These are phyloP conservation scores for Gymnoscelis rufifasciata DNA, from an alignment of 2,888 invertebrate species.

Conservation along the genomic window DNA sequence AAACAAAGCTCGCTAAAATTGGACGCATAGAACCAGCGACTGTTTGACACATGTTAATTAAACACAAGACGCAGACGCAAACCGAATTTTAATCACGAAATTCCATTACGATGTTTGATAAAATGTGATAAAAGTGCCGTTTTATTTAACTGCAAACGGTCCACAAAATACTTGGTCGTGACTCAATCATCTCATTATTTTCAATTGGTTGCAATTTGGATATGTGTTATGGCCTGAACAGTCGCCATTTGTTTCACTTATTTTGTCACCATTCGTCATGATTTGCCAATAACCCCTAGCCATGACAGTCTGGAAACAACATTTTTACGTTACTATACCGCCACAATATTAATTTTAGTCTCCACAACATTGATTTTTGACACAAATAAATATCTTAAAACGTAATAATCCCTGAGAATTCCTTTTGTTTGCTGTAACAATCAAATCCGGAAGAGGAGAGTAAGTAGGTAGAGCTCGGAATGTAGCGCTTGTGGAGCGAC, in stretches of 20 bases:
- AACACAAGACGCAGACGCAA: conserved; percentile 12
- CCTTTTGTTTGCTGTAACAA: conserved; percentile 48
- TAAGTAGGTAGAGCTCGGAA: conserved; percentile 50
- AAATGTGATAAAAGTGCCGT: conserved; percentile 3
- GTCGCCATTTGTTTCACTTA: conserved; percentile 50
- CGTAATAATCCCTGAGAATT: conserved; percentile 27
- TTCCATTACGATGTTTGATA: conserved; percentile 3
- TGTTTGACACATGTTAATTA: conserved; percentile 63
- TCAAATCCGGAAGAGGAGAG: conserved; percentile 59
- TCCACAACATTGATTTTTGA: no score
- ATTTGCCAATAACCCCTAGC: not conserved
- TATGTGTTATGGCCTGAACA: conserved; percentile 23
- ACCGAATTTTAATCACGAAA: conserved; percentile 12
- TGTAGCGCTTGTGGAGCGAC: conserved; percentile 50
- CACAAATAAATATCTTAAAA: conserved; percentile 19
- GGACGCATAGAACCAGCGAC: conserved; percentile 43
- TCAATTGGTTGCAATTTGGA: conserved; percentile 44
- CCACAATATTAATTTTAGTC: no score
- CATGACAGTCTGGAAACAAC: not conserved
- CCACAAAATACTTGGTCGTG: conserved; percentile 4
- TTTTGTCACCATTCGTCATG: conserved; percentile 20
- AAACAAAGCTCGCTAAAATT: conserved; percentile 67
- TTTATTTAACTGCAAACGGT: conserved; percentile 4
- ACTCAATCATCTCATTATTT: conserved; percentile 27
- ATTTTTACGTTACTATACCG: no score